A percentile compares a stretch with the other conserved stretches of the same genome.
These are phyloP conservation scores for Poecilobothrus nobilitatus DNA, from an alignment of 2,888 invertebrate species.

Conservation along the genomic window DNA sequence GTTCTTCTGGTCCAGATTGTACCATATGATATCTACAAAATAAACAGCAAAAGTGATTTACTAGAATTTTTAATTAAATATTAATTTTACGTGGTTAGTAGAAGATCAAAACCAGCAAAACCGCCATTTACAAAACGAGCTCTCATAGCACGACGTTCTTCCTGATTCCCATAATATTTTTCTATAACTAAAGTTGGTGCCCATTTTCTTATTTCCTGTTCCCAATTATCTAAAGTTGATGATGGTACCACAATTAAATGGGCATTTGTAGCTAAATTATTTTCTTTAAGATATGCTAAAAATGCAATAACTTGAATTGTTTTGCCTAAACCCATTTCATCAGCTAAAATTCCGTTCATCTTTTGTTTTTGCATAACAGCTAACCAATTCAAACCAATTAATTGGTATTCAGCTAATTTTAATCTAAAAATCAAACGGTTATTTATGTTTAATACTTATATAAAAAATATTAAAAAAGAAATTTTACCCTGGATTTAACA, in stretches of 20 bases:
- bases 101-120: slow-evolving; percentile 66
- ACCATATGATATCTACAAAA: slow-evolving; percentile 42
- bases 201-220: slow-evolving; percentile 66
- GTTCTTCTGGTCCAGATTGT: slow-evolving; percentile 75
- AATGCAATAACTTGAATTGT: slow-evolving; percentile 92
- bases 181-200: slow-evolving; percentile 70
- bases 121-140: slow-evolving; percentile 65
- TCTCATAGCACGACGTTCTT: slow-evolving; percentile 71
- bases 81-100: slow-evolving; percentile 73
- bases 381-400: slow-evolving; percentile 89
- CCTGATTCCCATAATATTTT: slow-evolving; percentile 81
- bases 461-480: slow-evolving; percentile 5
- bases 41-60: slow-evolving; percentile 5
- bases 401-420: slow-evolving; percentile 74
- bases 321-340: slow-evolving; percentile 96
- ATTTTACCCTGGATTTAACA: slow-evolving; percentile 54
- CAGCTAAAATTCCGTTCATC: slow-evolving; percentile 90
- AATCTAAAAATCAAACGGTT: slow-evolving; percentile 46
- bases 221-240: slow-evolving; percentile 89
- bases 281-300: slow-evolving; percentile 78
- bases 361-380: slow-evolving; percentile 79
- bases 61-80: not conserved
- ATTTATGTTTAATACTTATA: slow-evolving; percentile 8
- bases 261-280: slow-evolving; percentile 61
- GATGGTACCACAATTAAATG: slow-evolving; percentile 95